These are phyloP conservation scores for Microtus richardsoni DNA, from an alignment of 2,113 vertebrate genomes.

Conservation along the genomic window DNA sequence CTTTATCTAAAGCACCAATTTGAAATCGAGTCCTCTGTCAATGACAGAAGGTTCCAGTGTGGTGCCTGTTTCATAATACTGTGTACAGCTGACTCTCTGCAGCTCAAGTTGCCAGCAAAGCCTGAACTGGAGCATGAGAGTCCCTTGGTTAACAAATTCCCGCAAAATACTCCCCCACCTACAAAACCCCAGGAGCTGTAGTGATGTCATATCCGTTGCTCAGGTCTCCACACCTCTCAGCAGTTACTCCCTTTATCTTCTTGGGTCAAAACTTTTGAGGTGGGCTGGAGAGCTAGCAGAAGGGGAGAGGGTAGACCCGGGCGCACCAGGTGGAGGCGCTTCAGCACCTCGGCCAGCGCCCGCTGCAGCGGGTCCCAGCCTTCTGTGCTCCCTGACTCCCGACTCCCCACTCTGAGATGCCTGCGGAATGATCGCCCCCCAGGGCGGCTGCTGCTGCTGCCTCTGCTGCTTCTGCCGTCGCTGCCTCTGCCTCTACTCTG, in stretches of 20 bases:
- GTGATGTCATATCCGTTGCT: constrained; percentile 93
- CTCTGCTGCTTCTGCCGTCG: constrained; percentile 66
- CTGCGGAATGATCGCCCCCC: constrained; percentile 88
- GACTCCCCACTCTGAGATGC: constrained; percentile 75
- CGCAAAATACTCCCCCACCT: neutral
- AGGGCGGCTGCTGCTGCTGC: constrained; percentile 80
- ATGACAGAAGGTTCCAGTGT: constrained; percentile 67
- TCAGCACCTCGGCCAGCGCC: constrained; percentile 82
- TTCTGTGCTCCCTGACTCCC: constrained; percentile 2
- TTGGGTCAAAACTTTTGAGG: constrained; percentile 88
- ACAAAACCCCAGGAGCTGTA: constrained; percentile 61
- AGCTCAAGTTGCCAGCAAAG: constrained; percentile 46
- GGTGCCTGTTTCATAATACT: constrained; percentile 69
- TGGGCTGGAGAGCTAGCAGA: constrained; percentile 43
- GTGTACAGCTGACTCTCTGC: constrained; percentile 39
- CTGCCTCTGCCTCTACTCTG: constrained; percentile 75
- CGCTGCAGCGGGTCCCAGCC: constrained; percentile 65
- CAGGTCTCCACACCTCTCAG: constrained; percentile 80
- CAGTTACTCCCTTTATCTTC: constrained; percentile 51
- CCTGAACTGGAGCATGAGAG: constrained; percentile 9
- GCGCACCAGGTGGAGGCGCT: constrained; percentile 54
- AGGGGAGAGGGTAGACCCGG: neutral
- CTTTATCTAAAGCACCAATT: constrained; percentile 58
- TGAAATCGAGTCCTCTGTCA: constrained; percentile 51
- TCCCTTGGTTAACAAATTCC: constrained; percentile 78